Evolutionary conservation across 2,888 invertebrate genomes (phyloP), one percentile per base, ranked within the genome.

Genomic region (Petrolisthes manimaculis): DNA sequence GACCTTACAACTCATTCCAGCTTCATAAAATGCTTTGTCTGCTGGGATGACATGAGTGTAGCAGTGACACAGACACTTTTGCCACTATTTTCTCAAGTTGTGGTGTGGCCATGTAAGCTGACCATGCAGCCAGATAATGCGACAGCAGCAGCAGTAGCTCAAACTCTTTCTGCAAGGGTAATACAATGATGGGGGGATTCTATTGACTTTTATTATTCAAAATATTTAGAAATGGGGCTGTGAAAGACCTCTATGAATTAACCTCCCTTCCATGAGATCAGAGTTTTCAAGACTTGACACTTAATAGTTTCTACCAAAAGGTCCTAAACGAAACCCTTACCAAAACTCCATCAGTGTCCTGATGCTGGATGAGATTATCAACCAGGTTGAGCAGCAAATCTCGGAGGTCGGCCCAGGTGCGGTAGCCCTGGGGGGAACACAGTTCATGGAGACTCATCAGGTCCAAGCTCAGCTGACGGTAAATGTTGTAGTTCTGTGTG

Each of bases 11-110:
- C 91, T 92, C 61, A 91, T 91, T 69, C 94, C 94, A 37, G 95
- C 95, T 92, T 96, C 96, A 92, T 96, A 97, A 93, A 97, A 98
- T 5, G 95, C 96, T 92, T 98, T 97, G 93, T 99, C 99, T 0
- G 98, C 97, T 0, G 98, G 97, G 77, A 99, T 95, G 5, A 98
- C 94, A 92, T 99, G 98, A 0, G 97, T 96, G 93, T 98, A 99
- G 94, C 81, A 99, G 93, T 0, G 97, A 95, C 9, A 97, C 95
- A 0, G 97, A 96, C 53, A 97, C 95, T 92, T 97, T 97, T 4
- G 96, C 94, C 0, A 95, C 96, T 53, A 98, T 94, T 79, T 95
- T 95, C 67, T 96, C 95, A 86, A 98, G 94, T 0, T 96, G 95
- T 18, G 95, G 94, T 12, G 96, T 95, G 86, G 94, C 91, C 87